Percentiles rank a stretch among this genome's conserved stretches.
phyloP scores from a whole-genome alignment of 2,797 vertebrate species.

The Sphenopsis melanotis region DNA sequence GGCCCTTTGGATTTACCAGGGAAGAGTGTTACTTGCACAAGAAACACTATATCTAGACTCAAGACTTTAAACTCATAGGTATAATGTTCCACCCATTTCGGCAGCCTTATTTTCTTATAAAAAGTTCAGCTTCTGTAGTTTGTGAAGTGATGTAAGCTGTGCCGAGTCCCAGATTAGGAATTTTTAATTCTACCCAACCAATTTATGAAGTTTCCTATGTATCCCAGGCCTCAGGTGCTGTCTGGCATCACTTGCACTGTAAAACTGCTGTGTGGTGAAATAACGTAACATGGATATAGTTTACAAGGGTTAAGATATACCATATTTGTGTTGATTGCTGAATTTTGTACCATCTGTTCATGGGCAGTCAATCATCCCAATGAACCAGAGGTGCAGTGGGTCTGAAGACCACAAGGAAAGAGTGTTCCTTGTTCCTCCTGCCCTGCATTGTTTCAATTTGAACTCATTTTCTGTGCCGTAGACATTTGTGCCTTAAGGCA shows the following conservation, averaged over 20 bases:
- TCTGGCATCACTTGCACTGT: not conserved
- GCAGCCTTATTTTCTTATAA: not conserved
- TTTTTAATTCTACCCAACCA: not conserved
- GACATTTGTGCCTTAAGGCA: not conserved
- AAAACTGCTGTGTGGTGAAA: not conserved
- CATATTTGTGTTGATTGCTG: not conserved
- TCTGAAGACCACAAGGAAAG: not conserved
- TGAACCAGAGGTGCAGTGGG: not conserved
- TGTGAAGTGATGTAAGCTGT: not conserved
- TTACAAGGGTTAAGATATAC: not conserved
- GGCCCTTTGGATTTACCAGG: not conserved
- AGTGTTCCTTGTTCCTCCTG: not conserved
- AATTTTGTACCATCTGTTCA: not conserved
- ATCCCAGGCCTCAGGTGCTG: not conserved
- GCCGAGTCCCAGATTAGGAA: not conserved
- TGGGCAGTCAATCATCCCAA: not conserved
- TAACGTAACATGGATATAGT: rapidly evolving
- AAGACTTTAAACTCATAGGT: not conserved
- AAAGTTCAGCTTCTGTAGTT: not conserved
- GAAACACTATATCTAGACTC: not conserved
- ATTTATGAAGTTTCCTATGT: not conserved
- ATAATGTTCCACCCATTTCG: not conserved
- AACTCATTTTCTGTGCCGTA: not conserved
- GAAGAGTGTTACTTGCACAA: not conserved
- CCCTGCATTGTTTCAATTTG: not conserved